These are phyloP conservation scores for Trachymyrmex septentrionalis DNA, from an alignment of 1,140 invertebrate species.

Conservation along the genomic window DNA sequence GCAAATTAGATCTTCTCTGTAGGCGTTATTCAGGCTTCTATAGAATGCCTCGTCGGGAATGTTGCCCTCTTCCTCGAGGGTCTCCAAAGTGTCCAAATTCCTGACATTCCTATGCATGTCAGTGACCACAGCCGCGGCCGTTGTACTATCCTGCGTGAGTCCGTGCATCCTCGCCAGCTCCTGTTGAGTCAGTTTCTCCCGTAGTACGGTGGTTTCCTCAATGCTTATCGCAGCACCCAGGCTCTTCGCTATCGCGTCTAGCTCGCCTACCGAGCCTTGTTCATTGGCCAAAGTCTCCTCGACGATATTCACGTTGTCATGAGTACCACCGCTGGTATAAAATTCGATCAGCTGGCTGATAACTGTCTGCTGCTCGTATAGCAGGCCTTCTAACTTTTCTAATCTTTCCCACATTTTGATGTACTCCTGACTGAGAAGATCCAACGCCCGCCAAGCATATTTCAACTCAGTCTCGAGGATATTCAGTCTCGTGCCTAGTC, in stretches of 20 bases:
- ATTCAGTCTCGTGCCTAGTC: constrained; percentile 93
- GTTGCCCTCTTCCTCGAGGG: constrained; percentile 86
- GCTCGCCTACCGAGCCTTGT: constrained; percentile 80
- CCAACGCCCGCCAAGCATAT: constrained; percentile 96
- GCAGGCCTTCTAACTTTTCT: constrained; percentile 95
- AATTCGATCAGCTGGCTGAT: constrained; percentile 95
- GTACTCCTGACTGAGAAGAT: constrained; percentile 96
- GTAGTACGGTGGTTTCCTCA: constrained; percentile 81
- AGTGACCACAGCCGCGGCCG: constrained; percentile 82
- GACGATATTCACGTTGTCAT: constrained; percentile 78
- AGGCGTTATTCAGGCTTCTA: constrained; percentile 94
- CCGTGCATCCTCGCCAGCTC: constrained; percentile 84
- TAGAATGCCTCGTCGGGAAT: constrained; percentile 95
- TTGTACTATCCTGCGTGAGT: constrained; percentile 80
- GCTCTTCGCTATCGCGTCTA: constrained; percentile 83
- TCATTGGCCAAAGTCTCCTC: constrained; percentile 78
- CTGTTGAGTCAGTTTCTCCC: constrained; percentile 83
- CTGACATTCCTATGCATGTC: constrained; percentile 84
- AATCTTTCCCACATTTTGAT: constrained; percentile 97
- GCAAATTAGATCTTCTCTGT: constrained; percentile 92
- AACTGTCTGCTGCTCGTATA: constrained; percentile 96
- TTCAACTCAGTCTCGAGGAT: constrained; percentile 96
- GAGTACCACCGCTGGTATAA: constrained; percentile 86
- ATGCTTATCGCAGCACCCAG: constrained; percentile 82
- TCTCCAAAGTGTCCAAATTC: constrained; percentile 85